phyloP scores from a whole-genome alignment of 53 echinoderm and acorn worm genomes.

The Holothuria scabra region DNA sequence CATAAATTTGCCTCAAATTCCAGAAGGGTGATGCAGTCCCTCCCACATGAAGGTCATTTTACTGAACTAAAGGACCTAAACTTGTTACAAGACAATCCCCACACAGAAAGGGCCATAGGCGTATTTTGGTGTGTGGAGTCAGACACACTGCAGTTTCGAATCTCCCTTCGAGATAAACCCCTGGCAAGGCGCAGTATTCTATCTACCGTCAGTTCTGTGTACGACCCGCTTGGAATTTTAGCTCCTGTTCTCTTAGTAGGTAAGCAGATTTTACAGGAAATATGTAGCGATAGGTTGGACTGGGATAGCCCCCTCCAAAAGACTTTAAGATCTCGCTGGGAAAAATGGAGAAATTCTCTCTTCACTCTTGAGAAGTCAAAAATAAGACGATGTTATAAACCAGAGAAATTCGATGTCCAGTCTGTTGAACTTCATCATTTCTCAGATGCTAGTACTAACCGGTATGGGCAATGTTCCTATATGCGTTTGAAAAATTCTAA shows the following conservation, averaged over 20 bases:
- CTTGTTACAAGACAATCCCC: not conserved
- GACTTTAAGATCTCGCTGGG: conserved; percentile 21
- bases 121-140: too few species aligned
- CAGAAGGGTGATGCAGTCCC: conserved; percentile 50
- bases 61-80: conserved; percentile 43
- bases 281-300: not conserved
- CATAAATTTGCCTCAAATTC: conserved; percentile 67
- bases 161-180: too few species aligned
- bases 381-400: conserved; percentile 54
- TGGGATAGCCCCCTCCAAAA: conserved; percentile 18
- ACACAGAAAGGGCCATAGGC: too few species aligned
- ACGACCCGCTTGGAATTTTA: not conserved
- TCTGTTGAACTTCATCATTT: conserved; percentile 26
- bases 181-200: too few species aligned
- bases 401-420: not conserved
- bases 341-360: conserved; percentile 43
- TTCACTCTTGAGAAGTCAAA: conserved; percentile 14
- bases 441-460: not conserved
- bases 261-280: too few species aligned
- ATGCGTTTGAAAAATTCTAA: too few species aligned
- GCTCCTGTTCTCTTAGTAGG: too few species aligned
- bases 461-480: too few species aligned
- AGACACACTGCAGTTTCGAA: too few species aligned
- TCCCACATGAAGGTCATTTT: conserved; percentile 49
- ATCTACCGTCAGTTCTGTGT: too few species aligned